Evolutionary conservation across 2,113 vertebrate species (phyloP).

Genomic region (Tauraco erythrolophus): DNA sequence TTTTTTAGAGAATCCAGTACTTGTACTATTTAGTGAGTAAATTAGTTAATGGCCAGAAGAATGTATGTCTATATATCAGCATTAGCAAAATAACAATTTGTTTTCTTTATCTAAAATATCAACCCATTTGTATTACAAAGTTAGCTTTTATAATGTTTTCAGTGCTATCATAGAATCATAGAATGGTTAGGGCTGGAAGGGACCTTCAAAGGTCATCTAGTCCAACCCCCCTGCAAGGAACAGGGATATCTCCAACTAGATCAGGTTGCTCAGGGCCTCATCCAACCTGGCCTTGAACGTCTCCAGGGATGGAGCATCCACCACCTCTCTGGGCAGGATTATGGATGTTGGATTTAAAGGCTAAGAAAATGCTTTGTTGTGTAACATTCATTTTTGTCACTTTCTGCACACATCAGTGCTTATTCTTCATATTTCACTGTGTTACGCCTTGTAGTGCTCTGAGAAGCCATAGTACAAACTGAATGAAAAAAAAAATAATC

Average conservation of each 20-base stretch:
- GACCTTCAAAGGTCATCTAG: too few species aligned
- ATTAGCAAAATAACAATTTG: background rate
- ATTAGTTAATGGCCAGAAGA: background rate
- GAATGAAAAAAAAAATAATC: background rate
- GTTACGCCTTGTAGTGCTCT: background rate
- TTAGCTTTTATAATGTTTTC: background rate
- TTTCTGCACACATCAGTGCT: background rate
- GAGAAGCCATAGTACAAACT: background rate
- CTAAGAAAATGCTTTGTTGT: background rate
- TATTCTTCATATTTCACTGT: background rate
- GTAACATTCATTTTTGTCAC: background rate
- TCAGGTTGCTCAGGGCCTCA: too few species aligned
- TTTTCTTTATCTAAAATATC: background rate
- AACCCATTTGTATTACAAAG: fast-evolving
- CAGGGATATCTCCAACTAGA: too few species aligned
- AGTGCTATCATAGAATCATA: too few species aligned
- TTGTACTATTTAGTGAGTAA: background rate
- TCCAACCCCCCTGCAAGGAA: too few species aligned
- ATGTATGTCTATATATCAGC: background rate
- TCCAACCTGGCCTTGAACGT: too few species aligned
- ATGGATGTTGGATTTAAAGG: background rate
- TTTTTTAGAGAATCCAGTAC: background rate
- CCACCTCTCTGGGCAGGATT: too few species aligned
- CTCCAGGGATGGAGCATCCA: too few species aligned
- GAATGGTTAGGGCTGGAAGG: too few species aligned